Conservation (phyloP, 2,888 invertebrate species). For the Trilocha varians region DNA sequence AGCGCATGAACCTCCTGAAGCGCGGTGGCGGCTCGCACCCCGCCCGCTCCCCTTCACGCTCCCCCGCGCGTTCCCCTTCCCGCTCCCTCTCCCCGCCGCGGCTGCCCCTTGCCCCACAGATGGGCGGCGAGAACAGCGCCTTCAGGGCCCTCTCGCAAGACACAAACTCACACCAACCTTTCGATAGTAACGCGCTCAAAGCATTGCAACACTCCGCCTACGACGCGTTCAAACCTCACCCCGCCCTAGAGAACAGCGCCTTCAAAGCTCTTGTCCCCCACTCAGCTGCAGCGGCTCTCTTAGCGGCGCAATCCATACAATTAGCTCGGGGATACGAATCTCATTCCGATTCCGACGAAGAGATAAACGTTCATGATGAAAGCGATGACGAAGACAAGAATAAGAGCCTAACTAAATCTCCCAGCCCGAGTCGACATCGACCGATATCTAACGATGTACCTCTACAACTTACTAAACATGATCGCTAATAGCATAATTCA, state of each 20-base stretch:
- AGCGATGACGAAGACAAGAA: constrained; percentile 76
- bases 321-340: constrained; percentile 65
- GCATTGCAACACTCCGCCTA: constrained; percentile 53
- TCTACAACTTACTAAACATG: constrained; percentile 81
- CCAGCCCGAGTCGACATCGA: constrained; percentile 52
- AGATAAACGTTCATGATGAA: constrained; percentile 89
- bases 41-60: constrained; percentile 71
- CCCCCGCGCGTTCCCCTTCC: constrained; percentile 78
- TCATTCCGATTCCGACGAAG: constrained; percentile 79
- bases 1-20: constrained; percentile 94
- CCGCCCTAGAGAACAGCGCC: constrained; percentile 85
- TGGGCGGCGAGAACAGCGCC: constrained; percentile 94
- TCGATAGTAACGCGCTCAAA: constrained; percentile 72
- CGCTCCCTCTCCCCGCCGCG: constrained; percentile 77
- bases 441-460: constrained; percentile 69
- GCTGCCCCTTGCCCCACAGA: constrained; percentile 75
- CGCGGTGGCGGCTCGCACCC: constrained; percentile 85
- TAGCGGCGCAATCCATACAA: constrained; percentile 65
- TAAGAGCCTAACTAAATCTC: constrained; percentile 57
- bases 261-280: constrained; percentile 84
- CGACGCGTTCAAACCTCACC: constrained; percentile 57
- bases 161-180: constrained; percentile 71
- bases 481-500: too few species aligned
- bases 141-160: constrained; percentile 83
- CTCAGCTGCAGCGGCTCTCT: constrained; percentile 75